Percentiles rank a stretch among this genome's conserved stretches.
phyloP scores from a whole-genome alignment of 2,113 vertebrate species.

The Gasterosteus nipponicus region DNA sequence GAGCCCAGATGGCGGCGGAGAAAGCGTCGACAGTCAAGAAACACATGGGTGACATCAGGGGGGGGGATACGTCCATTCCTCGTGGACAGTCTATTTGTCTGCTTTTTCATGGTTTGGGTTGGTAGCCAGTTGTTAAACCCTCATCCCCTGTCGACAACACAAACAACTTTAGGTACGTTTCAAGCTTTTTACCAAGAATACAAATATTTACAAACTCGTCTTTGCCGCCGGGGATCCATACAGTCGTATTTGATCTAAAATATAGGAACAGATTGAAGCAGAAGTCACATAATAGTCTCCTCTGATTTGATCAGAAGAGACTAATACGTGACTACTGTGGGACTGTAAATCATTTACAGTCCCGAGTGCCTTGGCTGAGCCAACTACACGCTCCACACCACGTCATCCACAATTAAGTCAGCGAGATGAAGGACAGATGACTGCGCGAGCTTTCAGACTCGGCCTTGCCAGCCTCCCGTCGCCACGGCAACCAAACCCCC shows the following conservation, averaged over 20 bases:
- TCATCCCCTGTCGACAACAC: background rate
- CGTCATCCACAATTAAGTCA: slow-evolving; percentile 68
- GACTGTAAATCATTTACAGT: slow-evolving; percentile 10
- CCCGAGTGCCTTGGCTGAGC: slow-evolving; percentile 26
- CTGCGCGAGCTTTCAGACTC: slow-evolving; percentile 63
- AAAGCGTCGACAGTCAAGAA: too few species aligned
- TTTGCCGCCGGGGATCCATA: background rate
- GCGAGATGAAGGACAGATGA: slow-evolving; percentile 71
- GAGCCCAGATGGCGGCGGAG: too few species aligned
- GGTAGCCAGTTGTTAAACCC: slow-evolving; percentile 8
- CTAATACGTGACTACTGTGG: background rate
- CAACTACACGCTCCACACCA: slow-evolving; percentile 51
- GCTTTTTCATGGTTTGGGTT: too few species aligned
- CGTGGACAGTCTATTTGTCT: too few species aligned
- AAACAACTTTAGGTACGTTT: background rate
- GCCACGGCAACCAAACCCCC: slow-evolving; percentile 70
- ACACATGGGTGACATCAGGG: too few species aligned
- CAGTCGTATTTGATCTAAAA: background rate
- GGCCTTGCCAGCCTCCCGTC: slow-evolving; percentile 73
- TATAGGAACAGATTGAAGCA: background rate
- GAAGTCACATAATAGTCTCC: slow-evolving; percentile 2
- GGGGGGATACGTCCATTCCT: too few species aligned
- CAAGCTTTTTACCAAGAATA: background rate
- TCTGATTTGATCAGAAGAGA: slow-evolving; percentile 22
- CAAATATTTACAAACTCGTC: background rate